phyloP scores from a whole-genome alignment of 1,140 invertebrate species.

The Drosophila nannoptera region DNA sequence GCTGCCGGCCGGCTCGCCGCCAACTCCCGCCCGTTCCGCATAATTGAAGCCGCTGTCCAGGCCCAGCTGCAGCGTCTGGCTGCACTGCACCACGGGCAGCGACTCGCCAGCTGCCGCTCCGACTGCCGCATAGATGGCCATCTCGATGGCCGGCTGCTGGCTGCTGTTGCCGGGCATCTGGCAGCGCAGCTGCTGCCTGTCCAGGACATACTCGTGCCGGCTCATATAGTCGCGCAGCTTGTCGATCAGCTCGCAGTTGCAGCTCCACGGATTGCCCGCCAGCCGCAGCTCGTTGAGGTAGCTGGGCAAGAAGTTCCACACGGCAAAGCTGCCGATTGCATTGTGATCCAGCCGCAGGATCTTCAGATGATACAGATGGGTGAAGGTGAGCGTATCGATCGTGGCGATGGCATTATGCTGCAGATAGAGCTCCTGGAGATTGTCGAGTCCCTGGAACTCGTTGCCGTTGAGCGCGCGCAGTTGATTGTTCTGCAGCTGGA shows the following conservation, averaged over 20 bases:
- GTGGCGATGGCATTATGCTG: conserved; percentile 88
- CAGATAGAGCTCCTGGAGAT: conserved; percentile 89
- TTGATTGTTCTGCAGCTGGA: conserved; percentile 90
- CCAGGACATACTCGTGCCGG: conserved; percentile 83
- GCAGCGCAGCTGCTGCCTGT: conserved; percentile 81
- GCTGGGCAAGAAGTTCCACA: conserved; percentile 86
- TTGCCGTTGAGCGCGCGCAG: conserved; percentile 87
- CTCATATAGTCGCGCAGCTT: conserved; percentile 89
- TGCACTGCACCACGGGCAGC: conserved; percentile 64
- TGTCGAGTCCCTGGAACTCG: conserved; percentile 89
- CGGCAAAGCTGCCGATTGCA: conserved; percentile 84
- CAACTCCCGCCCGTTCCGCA: conserved; percentile 47
- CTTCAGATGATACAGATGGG: conserved; percentile 84
- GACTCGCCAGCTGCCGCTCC: conserved; percentile 31
- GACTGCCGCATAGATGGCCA: conserved; percentile 50
- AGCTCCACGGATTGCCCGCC: conserved; percentile 91
- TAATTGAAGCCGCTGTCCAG: conserved; percentile 58
- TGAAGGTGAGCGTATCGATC: conserved; percentile 90
- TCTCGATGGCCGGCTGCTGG: conserved; percentile 80
- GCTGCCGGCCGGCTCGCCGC: conserved; percentile 14
- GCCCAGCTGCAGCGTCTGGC: conserved; percentile 55
- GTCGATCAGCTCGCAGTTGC: conserved; percentile 90
- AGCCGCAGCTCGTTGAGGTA: conserved; percentile 85
- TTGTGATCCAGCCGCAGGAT: conserved; percentile 89
- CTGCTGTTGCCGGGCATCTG: conserved; percentile 42